Evolutionary conservation across 2,797 vertebrate genomes (phyloP), one percentile per base, ranked within the genome.

Genomic region (Gymnoscopelus microlampas): DNA sequence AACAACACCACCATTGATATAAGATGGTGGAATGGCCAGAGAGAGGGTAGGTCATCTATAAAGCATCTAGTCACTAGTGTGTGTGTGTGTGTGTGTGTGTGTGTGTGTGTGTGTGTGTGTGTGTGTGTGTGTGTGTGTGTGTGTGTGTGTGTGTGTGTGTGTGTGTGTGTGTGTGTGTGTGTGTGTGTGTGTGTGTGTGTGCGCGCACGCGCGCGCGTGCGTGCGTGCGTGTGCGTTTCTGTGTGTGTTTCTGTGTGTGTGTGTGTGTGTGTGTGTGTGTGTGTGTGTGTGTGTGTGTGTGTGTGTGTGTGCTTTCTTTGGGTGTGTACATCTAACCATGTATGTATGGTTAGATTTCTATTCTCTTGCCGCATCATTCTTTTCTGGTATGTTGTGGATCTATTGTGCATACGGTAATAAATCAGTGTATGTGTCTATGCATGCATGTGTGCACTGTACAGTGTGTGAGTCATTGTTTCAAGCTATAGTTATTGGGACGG

Each of bases 401-500:
- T 35, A 35, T 5, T 35, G 32, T 35, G 5, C 32, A 35, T 35
- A 35, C 19, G 19, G 19, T 19, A 19, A 19, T 5, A 5, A 35
- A 35, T 35, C 32, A 35, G 32, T 66, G 32, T 8, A 44, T 47
- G 60, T 61, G 32, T 14, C 6, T 55, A 3, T 66, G 9, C 32
- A 44, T 75, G 11, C 5, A 54, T 74, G 15, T 2, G 3, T 35
- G 32, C 19, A 19, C 19, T 53, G 1, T 2, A 23, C 3, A 39
- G 51, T 57, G 54, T 67, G 39, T n/a, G 8, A 12, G 65, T 23
- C 48, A 63, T 35, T 53, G 83, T 88, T 84, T 82, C 66, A 68
- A 89, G 89, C 80, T 77, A 85, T 88, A 85, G 79, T 88, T 86
- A 90, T 83, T 92, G 86, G 86, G 87, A 92, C 68, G 85, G 86